Evolutionary conservation across 2,113 vertebrate genomes (phyloP), one percentile per base, ranked within the genome.

Genomic region (Pituophis catenifer): DNA sequence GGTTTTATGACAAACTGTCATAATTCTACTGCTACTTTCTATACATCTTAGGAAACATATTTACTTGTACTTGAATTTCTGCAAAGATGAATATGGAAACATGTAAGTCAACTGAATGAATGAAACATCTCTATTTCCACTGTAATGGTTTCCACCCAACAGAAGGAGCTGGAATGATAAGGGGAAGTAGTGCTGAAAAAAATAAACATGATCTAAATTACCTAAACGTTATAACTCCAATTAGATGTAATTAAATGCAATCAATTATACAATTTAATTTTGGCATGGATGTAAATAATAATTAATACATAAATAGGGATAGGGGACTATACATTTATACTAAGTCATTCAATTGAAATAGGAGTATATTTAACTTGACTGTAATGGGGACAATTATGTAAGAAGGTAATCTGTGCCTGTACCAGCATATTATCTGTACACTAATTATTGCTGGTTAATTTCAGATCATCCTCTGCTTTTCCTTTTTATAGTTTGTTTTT

Each of bases 1-100:
- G 38, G 38, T 44, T 44, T 44, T 44, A 44, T 44, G 38, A 44
- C 38, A 44, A 44, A 44, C 38, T 44, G 38, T 44, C 38, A 44
- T 44, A 44, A 44, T 44, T 44, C 38, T 44, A 44, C 2, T 44
- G 38, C 38, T 44, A 44, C 38, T 44, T 44, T 44, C 38, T 44
- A 44, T 44, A 44, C 38, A 44, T 44, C 38, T 44, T 44, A 44
- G 38, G 38, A 44, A 44, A 44, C 38, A 44, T 44, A 44, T 44
- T 44, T 44, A 44, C 38, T 44, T 44, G 89, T 81, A 94, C 87
- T 93, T 95, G 92, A 93, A 1, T 33, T 26, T 91, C 59, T 10
- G 5, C 15, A 0, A 33, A 89, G 75, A 87, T 89, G 92, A 93
- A 89, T 48, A 92, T 92, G 92, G 90, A 87, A 92, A 33, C 1